phyloP scores from a whole-genome alignment of 2,113 vertebrate species.

The Ariopsis seemanni region DNA sequence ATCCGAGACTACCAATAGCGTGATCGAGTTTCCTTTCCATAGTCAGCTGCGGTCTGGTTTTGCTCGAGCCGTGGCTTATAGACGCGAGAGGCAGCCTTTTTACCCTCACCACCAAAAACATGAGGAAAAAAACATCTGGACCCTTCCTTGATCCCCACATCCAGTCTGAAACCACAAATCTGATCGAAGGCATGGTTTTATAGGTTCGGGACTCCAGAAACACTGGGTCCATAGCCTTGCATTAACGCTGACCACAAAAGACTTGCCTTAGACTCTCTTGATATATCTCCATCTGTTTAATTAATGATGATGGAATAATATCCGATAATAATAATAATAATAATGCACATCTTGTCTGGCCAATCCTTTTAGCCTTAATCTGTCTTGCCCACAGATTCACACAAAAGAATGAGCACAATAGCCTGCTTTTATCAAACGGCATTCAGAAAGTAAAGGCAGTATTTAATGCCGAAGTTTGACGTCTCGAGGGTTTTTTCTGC shows the following conservation, averaged over 20 bases:
- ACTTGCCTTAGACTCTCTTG: conserved; percentile 42
- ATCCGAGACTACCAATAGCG: conserved; percentile 57
- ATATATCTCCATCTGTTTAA: conserved; percentile 65
- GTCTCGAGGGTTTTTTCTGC: conserved; percentile 26
- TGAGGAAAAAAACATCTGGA: conserved; percentile 22
- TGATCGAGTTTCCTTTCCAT: conserved; percentile 55
- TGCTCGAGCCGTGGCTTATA: conserved; percentile 33
- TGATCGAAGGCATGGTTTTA: conserved; percentile 50
- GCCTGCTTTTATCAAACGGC: neutral
- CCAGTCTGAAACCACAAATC: conserved; percentile 52
- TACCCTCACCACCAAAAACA: neutral
- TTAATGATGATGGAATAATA: conserved; percentile 70
- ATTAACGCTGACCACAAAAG: conserved; percentile 54
- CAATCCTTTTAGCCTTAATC: neutral
- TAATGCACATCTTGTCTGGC: conserved; percentile 61
- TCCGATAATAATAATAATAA: conserved; percentile 57
- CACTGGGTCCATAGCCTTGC: conserved; percentile 48
- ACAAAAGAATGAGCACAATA: neutral
- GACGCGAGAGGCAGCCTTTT: neutral
- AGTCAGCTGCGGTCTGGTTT: conserved; percentile 52
- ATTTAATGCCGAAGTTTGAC: neutral
- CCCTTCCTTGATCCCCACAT: neutral
- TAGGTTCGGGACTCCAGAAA: conserved; percentile 53
- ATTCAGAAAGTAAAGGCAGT: conserved; percentile 21
- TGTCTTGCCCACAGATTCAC: neutral